phyloP scores from a whole-genome alignment of 2,888 invertebrate species.

The Thyatira batis region DNA sequence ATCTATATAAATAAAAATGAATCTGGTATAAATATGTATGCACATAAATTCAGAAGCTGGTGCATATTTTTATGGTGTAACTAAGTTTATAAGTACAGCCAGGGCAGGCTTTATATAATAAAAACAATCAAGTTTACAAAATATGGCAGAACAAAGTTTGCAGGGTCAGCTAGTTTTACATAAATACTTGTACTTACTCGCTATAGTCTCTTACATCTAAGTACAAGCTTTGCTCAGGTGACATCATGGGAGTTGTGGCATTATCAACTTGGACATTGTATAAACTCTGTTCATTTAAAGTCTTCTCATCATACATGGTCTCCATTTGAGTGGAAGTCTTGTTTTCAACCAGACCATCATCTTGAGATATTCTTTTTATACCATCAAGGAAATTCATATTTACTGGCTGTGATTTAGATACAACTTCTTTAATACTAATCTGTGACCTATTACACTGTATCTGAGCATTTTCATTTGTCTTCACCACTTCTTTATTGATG shows the following conservation, averaged over 20 bases:
- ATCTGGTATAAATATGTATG: not conserved
- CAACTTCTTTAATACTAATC: slow-evolving; percentile 68
- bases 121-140: too few species aligned
- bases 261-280: slow-evolving; percentile 74
- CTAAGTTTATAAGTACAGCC: too few species aligned
- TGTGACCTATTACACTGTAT: slow-evolving; percentile 72
- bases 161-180: not conserved
- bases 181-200: slow-evolving; percentile 55
- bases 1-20: not conserved
- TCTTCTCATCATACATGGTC: slow-evolving; percentile 60
- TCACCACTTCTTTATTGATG: slow-evolving; percentile 67
- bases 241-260: slow-evolving; percentile 71
- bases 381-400: slow-evolving; percentile 74
- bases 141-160: too few species aligned
- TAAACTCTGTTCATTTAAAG: slow-evolving; percentile 71
- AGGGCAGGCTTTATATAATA: too few species aligned
- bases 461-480: slow-evolving; percentile 59
- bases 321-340: slow-evolving; percentile 21
- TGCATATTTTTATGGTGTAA: too few species aligned
- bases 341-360: slow-evolving; percentile 23
- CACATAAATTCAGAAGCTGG: not conserved
- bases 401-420: slow-evolving; percentile 51
- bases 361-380: slow-evolving; percentile 43
- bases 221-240: slow-evolving; percentile 73
- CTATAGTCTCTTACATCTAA: slow-evolving; percentile 76